Percentiles rank a stretch among this genome's conserved stretches.
phyloP scores from a whole-genome alignment of 1,140 invertebrate genomes.

The Ips nitidus region DNA sequence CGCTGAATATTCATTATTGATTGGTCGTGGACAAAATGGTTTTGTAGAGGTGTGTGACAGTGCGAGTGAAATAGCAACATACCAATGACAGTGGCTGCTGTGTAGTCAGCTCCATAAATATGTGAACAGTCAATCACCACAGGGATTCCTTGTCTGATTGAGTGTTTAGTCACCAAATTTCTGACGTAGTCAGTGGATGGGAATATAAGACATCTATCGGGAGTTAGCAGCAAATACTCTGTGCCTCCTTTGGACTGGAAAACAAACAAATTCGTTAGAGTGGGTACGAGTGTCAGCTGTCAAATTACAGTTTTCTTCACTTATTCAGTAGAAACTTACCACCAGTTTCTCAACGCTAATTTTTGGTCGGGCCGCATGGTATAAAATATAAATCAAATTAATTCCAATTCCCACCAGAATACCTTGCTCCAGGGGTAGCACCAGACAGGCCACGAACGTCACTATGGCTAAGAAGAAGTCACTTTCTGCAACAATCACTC shows the following conservation, averaged over 20 bases:
- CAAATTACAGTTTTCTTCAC: too few relatives aligned
- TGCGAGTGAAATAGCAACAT: background rate
- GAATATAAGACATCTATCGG: slow-evolving; percentile 83
- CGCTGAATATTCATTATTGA: background rate
- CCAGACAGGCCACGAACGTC: slow-evolving; percentile 81
- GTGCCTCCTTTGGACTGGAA: slow-evolving; percentile 63
- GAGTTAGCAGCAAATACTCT: slow-evolving; percentile 78
- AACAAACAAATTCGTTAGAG: background rate
- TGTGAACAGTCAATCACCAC: slow-evolving; percentile 82
- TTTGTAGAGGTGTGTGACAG: background rate
- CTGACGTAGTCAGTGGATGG: slow-evolving; percentile 86
- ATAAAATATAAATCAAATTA: slow-evolving; percentile 86
- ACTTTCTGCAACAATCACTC: slow-evolving; percentile 63
- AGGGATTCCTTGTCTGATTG: slow-evolving; percentile 64
- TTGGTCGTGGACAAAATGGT: background rate
- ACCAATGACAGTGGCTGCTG: slow-evolving; percentile 71
- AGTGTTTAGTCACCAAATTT: slow-evolving; percentile 78
- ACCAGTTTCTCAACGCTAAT: slow-evolving; percentile 72
- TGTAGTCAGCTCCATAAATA: slow-evolving; percentile 80
- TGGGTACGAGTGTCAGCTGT: background rate
- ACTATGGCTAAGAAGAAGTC: slow-evolving; percentile 82
- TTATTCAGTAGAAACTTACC: slow-evolving; percentile 50
- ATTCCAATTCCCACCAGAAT: slow-evolving; percentile 87
- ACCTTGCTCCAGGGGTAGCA: slow-evolving; percentile 83
- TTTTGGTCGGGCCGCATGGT: slow-evolving; percentile 85